Conservation (phyloP, 2,888 invertebrate species). For the Phytoseiulus persimilis region DNA sequence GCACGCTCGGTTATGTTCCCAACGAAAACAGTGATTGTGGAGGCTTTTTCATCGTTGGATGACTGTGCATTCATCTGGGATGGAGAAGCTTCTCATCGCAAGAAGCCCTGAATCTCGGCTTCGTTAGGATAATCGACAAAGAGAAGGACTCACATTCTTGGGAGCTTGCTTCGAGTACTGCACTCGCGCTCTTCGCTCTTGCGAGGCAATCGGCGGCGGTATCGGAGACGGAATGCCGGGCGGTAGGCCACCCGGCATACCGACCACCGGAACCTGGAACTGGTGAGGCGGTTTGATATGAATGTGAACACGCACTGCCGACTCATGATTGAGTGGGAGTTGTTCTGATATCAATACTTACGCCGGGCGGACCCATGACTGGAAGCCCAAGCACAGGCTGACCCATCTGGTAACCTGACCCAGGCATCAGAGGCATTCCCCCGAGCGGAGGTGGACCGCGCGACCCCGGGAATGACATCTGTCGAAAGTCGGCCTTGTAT, state of each 20-base stretch:
- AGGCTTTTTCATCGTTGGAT: slow-evolving; percentile 55
- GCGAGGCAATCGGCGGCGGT: background rate
- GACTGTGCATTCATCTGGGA: background rate
- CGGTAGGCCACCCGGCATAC: background rate
- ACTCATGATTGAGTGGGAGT: too few relatives aligned
- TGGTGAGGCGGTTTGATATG: background rate
- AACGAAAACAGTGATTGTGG: slow-evolving; percentile 92
- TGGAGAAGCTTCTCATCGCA: background rate
- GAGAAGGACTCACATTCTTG: background rate
- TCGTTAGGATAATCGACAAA: background rate
- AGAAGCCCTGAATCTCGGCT: background rate
- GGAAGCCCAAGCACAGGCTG: background rate
- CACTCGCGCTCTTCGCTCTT: background rate
- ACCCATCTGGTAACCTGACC: background rate
- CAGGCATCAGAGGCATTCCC: background rate
- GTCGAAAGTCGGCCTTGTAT: too few relatives aligned
- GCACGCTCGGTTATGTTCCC: slow-evolving; percentile 92
- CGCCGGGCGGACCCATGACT: slow-evolving; percentile 23
- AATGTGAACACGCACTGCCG: background rate
- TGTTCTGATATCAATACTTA: background rate
- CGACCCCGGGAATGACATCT: slow-evolving; percentile 25
- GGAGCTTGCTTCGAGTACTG: background rate
- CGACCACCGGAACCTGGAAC: background rate
- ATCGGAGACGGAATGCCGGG: background rate
- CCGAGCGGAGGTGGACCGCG: slow-evolving; percentile 19